A percentile compares a stretch with the other conserved stretches of the same genome.
These are phyloP conservation scores for Argya squamiceps DNA, from an alignment of 2,797 vertebrate genomes.

Conservation along the genomic window DNA sequence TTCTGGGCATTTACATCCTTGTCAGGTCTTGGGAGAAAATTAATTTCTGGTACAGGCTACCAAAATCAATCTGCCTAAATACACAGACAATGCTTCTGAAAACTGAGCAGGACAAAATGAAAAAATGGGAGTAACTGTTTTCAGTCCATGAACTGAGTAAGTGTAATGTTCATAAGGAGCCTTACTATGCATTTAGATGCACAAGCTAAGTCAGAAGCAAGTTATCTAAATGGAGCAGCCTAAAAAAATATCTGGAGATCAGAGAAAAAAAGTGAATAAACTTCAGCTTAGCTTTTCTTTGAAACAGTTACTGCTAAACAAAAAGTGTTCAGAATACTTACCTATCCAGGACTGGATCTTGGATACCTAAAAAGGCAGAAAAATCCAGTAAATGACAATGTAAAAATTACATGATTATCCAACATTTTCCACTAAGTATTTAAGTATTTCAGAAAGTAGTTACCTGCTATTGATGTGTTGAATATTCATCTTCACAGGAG, in stretches of 20 bases:
- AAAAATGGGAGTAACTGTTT: neutral
- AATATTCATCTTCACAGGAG: neutral
- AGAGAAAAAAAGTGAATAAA: neutral
- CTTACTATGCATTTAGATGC: neutral
- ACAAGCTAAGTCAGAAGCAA: neutral
- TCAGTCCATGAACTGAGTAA: neutral
- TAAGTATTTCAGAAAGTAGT: neutral
- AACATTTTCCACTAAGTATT: neutral
- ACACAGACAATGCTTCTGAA: neutral
- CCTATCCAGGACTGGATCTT: neutral
- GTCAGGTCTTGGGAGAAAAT: neutral
- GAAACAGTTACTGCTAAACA: neutral
- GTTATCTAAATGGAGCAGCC: neutral
- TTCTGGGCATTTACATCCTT: neutral
- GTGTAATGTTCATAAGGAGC: neutral
- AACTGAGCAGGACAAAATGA: neutral
- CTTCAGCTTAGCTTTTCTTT: neutral
- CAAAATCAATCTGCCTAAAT: neutral
- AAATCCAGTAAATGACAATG: neutral
- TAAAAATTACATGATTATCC: neutral
- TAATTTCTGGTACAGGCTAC: neutral
- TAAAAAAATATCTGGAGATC: neutral
- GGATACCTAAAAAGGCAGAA: neutral
- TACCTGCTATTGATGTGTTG: neutral
- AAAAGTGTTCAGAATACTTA: conserved; percentile 28